Percentiles rank a stretch among this genome's conserved stretches.
Evolutionary conservation across 2,797 vertebrate genomes (phyloP).

Genomic region (Melanotaenia trifasciata): DNA sequence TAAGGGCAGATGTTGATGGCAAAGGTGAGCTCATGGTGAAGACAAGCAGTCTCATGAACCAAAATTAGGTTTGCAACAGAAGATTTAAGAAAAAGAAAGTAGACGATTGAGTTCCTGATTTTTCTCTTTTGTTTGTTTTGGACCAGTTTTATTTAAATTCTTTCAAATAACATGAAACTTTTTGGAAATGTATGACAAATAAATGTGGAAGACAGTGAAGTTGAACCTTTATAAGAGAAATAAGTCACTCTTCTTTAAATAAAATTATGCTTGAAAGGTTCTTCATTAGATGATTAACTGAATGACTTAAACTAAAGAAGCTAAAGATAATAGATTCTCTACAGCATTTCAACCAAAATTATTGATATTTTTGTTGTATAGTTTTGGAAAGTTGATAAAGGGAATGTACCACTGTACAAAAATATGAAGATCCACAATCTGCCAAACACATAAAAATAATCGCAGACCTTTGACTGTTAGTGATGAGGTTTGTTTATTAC

Average conservation of each 20-base stretch:
- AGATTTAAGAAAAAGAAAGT: neutral
- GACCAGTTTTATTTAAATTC: neutral
- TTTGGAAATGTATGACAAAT: neutral
- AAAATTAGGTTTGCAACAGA: conserved; percentile 9
- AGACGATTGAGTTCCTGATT: neutral
- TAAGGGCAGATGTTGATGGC: conserved; percentile 17
- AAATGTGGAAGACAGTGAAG: too few species aligned
- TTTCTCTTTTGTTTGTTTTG: neutral
- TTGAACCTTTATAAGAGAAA: too few species aligned
- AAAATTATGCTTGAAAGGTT: too few species aligned
- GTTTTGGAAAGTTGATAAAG: too few species aligned
- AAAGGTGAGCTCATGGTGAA: neutral
- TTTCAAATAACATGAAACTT: neutral
- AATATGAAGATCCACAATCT: too few species aligned
- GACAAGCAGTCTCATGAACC: conserved; percentile 15
- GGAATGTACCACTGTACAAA: too few species aligned
- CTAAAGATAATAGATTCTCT: neutral
- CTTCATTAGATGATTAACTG: too few species aligned
- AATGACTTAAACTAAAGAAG: too few species aligned
- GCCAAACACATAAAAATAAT: too few species aligned
- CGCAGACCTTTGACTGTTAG: too few species aligned
- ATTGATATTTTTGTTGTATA: neutral
- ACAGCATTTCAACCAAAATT: neutral
- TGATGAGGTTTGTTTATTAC: too few species aligned
- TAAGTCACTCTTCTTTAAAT: too few species aligned